Evolutionary conservation across 2,888 invertebrate genomes (phyloP).

Genomic region (Parnassius orleans): DNA sequence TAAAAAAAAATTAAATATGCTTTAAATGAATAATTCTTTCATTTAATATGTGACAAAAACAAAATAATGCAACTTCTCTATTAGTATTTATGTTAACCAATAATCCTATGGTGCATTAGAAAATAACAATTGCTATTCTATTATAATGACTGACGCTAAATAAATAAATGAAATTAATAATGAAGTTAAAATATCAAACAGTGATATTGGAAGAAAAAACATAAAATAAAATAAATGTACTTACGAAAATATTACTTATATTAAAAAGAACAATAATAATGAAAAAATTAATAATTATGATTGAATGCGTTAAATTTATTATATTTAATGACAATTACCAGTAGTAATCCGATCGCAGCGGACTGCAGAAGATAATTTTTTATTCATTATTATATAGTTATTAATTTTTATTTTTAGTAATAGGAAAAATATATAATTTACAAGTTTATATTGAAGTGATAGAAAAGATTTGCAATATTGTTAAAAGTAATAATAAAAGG

Average conservation of each 20-base stretch:
- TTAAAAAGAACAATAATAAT: slow-evolving; percentile 41
- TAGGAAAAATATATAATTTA: slow-evolving; percentile 33
- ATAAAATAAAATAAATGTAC: slow-evolving; percentile 26
- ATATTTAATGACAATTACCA: slow-evolving; percentile 80
- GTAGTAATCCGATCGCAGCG: slow-evolving; percentile 87
- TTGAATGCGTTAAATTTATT: slow-evolving; percentile 54
- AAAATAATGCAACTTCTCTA: too few species aligned
- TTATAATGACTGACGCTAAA: slow-evolving; percentile 11
- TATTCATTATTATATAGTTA: slow-evolving; percentile 48
- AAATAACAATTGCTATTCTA: not conserved
- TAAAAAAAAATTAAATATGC: too few species aligned
- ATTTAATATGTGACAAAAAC: too few species aligned
- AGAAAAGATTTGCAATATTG: slow-evolving; percentile 22
- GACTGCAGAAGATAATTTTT: slow-evolving; percentile 83
- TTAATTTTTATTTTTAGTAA: slow-evolving; percentile 45
- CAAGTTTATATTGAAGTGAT: slow-evolving; percentile 27
- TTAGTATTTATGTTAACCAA: not conserved
- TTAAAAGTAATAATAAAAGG: slow-evolving; percentile 28
- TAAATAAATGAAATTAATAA: slow-evolving; percentile 28
- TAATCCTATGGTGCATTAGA: slow-evolving; percentile 2
- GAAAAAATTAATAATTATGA: slow-evolving; percentile 48
- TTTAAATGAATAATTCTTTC: too few species aligned
- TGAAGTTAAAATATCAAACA: slow-evolving; percentile 27
- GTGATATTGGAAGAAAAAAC: slow-evolving; percentile 12
- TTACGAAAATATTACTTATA: slow-evolving; percentile 25